These are phyloP conservation scores for Gymnodraco acuticeps DNA, from an alignment of 2,797 vertebrate genomes.

Conservation along the genomic window DNA sequence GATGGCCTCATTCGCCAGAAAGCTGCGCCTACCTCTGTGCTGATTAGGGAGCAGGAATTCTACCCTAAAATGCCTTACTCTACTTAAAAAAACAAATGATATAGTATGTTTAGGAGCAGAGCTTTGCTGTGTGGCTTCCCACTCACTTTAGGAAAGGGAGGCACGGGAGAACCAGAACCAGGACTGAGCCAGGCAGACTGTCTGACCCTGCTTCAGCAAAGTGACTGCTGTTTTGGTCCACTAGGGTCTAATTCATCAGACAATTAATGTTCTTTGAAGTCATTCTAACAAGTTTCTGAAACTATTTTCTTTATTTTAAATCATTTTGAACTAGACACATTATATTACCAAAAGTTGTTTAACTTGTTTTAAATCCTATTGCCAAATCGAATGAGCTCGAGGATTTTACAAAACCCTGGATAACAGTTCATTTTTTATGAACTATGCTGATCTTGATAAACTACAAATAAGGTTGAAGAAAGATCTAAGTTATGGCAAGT, in stretches of 20 bases:
- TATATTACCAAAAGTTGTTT: background rate
- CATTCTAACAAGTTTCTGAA: background rate
- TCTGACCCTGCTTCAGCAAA: too few species aligned
- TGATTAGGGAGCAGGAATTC: conserved; percentile 43
- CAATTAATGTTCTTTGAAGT: too few species aligned
- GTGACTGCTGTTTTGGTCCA: too few species aligned
- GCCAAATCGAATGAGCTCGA: background rate
- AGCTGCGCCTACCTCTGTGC: conserved; percentile 41
- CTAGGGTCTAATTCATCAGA: background rate
- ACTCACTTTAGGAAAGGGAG: too few species aligned
- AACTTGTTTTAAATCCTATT: background rate
- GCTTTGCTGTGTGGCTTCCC: too few species aligned
- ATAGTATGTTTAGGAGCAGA: background rate
- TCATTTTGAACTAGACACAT: background rate
- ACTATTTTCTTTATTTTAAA: background rate
- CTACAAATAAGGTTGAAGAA: background rate
- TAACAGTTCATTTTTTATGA: background rate
- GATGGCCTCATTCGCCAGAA: conserved; percentile 57
- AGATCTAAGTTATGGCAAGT: background rate
- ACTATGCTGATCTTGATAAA: background rate
- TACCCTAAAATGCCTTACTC: conserved; percentile 12
- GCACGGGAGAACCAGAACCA: too few species aligned
- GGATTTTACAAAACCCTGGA: background rate
- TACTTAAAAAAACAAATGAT: background rate
- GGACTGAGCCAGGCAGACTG: too few species aligned